Base-by-base conservation (phyloP, 2,113 vertebrate genomes). In the Sprattus sprattus region DNA sequence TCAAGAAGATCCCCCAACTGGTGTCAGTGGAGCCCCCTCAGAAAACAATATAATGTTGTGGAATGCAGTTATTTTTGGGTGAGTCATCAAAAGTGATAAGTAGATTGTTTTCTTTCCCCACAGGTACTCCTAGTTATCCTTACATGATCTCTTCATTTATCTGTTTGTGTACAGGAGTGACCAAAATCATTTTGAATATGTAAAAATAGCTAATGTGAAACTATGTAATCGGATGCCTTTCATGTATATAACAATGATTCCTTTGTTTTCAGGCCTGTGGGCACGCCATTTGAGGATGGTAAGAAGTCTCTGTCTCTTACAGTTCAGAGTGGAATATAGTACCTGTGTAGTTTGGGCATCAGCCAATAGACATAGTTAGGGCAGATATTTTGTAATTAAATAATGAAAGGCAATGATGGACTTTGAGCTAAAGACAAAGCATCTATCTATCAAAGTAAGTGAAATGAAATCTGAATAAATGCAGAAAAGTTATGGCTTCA, bases 1-100 rank as follows among this genome's bases (percentile, higher is more conserved):
- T 95, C 98, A 99, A 94, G 98, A 99, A 94, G 98, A 99, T 91
- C 98, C 98, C 92, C 98, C 98, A 91, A 98, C 98, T 87, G 98
- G 98, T 89, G 98, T 99, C 91, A 99, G 98, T 88, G 98, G 98
- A 46, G 98, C 98, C 49, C 98, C 98, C 4, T 99, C 98, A 87
- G 98, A 99, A 93, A 99, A 99, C 93, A 99, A 99, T 89, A 99
- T 99, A 91, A 99, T 99, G 98, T 96, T 98, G 78, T 99, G 98
- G 98, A 99, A 99, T 92, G 98, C 98, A 88, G 98, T 99, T 94
- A 99, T 99, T 96, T 99, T 99, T 96, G 98, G 98, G 98, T 99
- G 94, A 96, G 97, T 93, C 91, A 85, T 88, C 78, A 87, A 64
- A 46, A 7, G 0, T 10, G 13, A 44, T 39, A 1, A 39, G 9